A percentile compares a stretch with the other conserved stretches of the same genome.
These are phyloP conservation scores for Montifringilla adamsi DNA, from an alignment of 2,113 vertebrate genomes.

Conservation along the genomic window DNA sequence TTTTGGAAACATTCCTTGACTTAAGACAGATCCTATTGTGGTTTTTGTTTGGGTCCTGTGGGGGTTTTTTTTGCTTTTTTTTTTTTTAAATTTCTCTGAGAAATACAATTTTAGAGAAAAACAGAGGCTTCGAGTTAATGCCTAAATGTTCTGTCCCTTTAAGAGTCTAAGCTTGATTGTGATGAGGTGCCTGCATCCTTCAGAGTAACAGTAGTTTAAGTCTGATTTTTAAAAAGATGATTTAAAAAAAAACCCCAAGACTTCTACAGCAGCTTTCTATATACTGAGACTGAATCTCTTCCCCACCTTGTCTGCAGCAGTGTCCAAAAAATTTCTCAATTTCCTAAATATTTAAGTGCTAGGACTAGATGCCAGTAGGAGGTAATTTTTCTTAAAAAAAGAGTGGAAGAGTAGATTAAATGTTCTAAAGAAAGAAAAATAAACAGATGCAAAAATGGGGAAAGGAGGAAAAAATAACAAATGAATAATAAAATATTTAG, in stretches of 20 bases:
- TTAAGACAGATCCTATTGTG: background rate
- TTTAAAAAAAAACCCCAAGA: background rate
- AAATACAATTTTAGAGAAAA: background rate
- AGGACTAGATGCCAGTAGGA: conserved; percentile 25
- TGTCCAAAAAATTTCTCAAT: background rate
- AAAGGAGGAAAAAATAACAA: conserved; percentile 67
- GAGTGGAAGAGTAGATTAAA: conserved; percentile 60
- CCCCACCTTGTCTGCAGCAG: background rate
- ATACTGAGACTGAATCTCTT: background rate
- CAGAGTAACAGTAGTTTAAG: background rate
- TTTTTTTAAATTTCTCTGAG: background rate
- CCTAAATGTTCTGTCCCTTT: background rate
- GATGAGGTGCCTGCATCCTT: background rate
- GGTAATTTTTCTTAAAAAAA: conserved; percentile 54
- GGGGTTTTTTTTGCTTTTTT: too few species aligned
- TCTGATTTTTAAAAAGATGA: accelerated
- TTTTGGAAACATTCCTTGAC: background rate
- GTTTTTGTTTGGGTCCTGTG: background rate
- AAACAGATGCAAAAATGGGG: conserved; percentile 64
- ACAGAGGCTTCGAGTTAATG: accelerated
- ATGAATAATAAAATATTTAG: conserved; percentile 81
- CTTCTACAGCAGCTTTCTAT: background rate
- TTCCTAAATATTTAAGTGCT: conserved; percentile 12
- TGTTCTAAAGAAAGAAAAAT: conserved; percentile 70
- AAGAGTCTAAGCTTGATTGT: background rate